Evolutionary conservation across 1,140 invertebrate genomes (phyloP).

Genomic region (Orchesella cincta): DNA sequence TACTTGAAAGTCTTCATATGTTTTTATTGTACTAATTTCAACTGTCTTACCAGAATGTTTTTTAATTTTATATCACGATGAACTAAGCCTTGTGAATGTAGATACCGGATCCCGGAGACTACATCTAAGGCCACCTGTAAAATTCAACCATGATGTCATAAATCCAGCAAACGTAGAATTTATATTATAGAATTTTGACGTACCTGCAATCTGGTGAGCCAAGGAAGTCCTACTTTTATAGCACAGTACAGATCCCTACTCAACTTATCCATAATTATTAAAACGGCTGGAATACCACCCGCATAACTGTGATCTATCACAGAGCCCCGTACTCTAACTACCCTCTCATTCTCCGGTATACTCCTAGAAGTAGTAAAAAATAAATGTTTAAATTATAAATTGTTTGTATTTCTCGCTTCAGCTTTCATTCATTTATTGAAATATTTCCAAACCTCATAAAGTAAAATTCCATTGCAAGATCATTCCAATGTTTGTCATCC

Average conservation of each 20-base stretch:
- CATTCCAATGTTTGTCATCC: slow-evolving; percentile 89
- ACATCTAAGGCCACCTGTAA: slow-evolving; percentile 77
- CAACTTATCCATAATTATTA: slow-evolving; percentile 75
- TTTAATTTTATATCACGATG: slow-evolving; percentile 89
- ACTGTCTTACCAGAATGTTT: slow-evolving; percentile 78
- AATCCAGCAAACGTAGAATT: slow-evolving; percentile 11
- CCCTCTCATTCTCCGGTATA: slow-evolving; percentile 79
- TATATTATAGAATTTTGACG: not conserved
- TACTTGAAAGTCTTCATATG: too few relatives aligned
- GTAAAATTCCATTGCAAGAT: slow-evolving; percentile 89
- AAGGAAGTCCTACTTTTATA: slow-evolving; percentile 71
- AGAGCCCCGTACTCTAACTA: slow-evolving; percentile 78
- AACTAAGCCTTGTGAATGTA: slow-evolving; percentile 83
- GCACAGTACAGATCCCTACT: slow-evolving; percentile 79
- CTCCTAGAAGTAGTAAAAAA: slow-evolving; percentile 62
- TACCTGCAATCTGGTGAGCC: slow-evolving; percentile 64
- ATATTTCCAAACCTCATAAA: slow-evolving; percentile 67
- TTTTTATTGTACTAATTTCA: too few relatives aligned
- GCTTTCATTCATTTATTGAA: not conserved
- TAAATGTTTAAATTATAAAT: not conserved
- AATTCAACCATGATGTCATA: too few relatives aligned
- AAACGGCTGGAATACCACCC: slow-evolving; percentile 71
- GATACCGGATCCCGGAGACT: slow-evolving; percentile 79
- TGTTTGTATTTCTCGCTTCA: not conserved
- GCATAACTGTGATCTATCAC: slow-evolving; percentile 79